phyloP scores from a whole-genome alignment of 1,140 invertebrate genomes.

The Adelges cooleyi region DNA sequence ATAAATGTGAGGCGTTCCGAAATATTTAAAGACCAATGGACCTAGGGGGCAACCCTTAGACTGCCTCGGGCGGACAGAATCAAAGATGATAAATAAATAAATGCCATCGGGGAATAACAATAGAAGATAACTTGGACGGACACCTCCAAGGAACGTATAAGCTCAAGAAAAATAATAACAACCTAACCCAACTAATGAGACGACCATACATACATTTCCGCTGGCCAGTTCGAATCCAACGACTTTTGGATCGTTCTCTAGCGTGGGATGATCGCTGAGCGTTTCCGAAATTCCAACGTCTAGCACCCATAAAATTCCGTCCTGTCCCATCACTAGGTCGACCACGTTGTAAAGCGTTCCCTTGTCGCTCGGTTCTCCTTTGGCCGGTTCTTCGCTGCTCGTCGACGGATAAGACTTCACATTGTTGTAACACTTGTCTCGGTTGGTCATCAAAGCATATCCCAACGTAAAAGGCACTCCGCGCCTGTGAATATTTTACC shows the following conservation, averaged over 20 bases:
- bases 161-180: too few relatives aligned
- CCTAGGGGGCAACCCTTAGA: too few relatives aligned
- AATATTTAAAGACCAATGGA: too few relatives aligned
- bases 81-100: too few relatives aligned
- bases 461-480: neutral
- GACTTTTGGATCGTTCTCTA: constrained; percentile 46
- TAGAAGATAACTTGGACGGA: too few relatives aligned
- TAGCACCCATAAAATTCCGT: constrained; percentile 47
- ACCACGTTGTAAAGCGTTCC: constrained; percentile 45
- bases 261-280: constrained; percentile 40
- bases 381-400: neutral
- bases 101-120: too few relatives aligned
- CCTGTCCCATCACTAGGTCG: constrained; percentile 45
- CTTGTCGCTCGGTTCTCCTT: neutral
- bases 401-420: neutral
- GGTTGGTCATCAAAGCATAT: neutral
- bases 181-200: too few relatives aligned
- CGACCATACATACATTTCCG: constrained; percentile 22
- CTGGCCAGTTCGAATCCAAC: constrained; percentile 42
- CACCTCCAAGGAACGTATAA: too few relatives aligned
- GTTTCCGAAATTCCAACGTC: constrained; percentile 48
- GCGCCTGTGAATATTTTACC: too few relatives aligned
- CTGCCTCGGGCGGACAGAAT: too few relatives aligned
- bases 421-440: neutral
- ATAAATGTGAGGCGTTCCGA: too few relatives aligned